Conservation (phyloP, 2,797 vertebrate species). For the Pagetopsis macropterus region DNA sequence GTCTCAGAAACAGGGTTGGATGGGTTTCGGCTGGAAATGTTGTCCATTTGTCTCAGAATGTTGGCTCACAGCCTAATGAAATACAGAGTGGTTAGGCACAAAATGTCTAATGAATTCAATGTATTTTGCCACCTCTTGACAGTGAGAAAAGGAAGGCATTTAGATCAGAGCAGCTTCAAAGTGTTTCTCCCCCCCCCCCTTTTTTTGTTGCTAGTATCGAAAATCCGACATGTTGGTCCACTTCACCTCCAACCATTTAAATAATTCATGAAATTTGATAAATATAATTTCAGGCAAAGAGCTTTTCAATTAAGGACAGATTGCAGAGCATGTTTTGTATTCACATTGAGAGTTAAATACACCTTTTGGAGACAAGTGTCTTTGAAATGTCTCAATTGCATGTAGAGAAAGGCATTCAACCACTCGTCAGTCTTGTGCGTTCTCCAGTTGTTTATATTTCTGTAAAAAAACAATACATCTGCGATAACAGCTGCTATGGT, state of each 20-base stretch:
- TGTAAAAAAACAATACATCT: not conserved
- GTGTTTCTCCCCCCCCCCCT: not conserved
- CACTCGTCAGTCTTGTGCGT: not conserved
- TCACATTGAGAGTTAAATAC: slow-evolving; percentile 52
- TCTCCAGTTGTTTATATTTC: not conserved
- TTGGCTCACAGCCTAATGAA: slow-evolving; percentile 33
- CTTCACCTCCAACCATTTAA: slow-evolving; percentile 68
- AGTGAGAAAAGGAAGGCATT: slow-evolving; percentile 33
- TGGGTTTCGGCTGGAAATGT: slow-evolving; percentile 35
- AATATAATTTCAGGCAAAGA: slow-evolving; percentile 72
- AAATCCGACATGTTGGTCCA: slow-evolving; percentile 62
- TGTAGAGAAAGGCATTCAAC: slow-evolving; percentile 28
- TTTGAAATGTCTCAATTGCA: slow-evolving; percentile 52
- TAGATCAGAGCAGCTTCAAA: slow-evolving; percentile 27
- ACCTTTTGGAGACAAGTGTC: slow-evolving; percentile 52
- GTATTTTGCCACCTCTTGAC: slow-evolving; percentile 38
- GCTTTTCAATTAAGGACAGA: slow-evolving; percentile 76
- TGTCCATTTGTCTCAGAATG: slow-evolving; percentile 21
- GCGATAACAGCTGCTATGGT: not conserved
- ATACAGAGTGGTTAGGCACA: slow-evolving; percentile 7
- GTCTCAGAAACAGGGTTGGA: slow-evolving; percentile 19
- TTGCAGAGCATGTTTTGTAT: slow-evolving; percentile 33
- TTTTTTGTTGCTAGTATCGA: slow-evolving; percentile 43
- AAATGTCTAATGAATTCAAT: slow-evolving; percentile 46
- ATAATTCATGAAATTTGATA: slow-evolving; percentile 75